Evolutionary conservation across 2,888 invertebrate species (phyloP).

Genomic region (Nipponacmea schrenckii): DNA sequence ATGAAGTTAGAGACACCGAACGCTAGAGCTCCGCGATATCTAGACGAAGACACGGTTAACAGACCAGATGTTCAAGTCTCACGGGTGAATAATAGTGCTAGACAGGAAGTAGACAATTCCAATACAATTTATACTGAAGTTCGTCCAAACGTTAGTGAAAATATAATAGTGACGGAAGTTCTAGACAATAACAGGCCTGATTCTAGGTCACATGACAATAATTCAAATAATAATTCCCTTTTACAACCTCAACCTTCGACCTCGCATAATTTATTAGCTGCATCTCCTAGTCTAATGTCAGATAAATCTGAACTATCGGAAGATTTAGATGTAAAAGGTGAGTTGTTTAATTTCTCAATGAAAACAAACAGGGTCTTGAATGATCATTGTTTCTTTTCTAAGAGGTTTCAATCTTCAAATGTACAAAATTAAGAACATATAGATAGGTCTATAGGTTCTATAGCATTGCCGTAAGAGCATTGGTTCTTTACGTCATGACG

Average conservation of each 20-base stretch:
- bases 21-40: slow-evolving; percentile 3
- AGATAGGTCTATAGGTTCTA: no score
- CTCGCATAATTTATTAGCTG: slow-evolving; percentile 2
- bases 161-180: not conserved
- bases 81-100: not conserved
- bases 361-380: no score
- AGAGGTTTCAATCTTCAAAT: no score
- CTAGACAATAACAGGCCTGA: not conserved
- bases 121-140: not conserved
- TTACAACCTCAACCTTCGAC: not conserved
- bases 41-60: not conserved
- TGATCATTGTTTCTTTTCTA: no score
- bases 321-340: slow-evolving; percentile 4
- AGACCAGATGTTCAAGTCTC: not conserved
- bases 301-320: not conserved
- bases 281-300: not conserved
- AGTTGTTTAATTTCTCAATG: not conserved
- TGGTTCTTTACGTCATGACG: no score
- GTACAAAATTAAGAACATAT: no score
- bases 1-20: slow-evolving; percentile 31
- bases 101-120: not conserved
- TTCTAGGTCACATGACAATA: not conserved
- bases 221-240: not conserved
- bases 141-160: not conserved
- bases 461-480: no score